Evolutionary conservation across 2,797 vertebrate species (phyloP).

Genomic region (Epinephelus awoara): DNA sequence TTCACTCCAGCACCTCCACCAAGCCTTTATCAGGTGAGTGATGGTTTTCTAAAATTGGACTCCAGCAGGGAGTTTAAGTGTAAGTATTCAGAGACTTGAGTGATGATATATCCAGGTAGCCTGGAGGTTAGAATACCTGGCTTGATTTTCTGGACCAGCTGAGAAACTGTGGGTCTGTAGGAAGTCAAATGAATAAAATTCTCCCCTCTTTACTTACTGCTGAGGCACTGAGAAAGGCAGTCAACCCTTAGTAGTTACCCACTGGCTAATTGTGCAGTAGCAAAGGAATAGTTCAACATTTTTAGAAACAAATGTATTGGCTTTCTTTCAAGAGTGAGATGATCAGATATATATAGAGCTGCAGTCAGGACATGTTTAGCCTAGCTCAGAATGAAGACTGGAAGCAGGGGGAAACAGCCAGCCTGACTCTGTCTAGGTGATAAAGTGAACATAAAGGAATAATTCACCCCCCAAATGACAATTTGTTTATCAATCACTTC

Average conservation of each 20-base stretch:
- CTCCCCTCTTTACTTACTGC: background rate
- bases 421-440: background rate
- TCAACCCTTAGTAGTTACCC: background rate
- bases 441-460: too few relatives aligned
- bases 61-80: background rate
- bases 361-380: background rate
- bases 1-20: background rate
- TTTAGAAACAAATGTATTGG: background rate
- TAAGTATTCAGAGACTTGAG: constrained; percentile 13
- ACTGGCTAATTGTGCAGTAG: background rate
- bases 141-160: background rate
- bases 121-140: constrained; percentile 12
- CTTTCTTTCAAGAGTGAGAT: background rate
- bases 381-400: background rate
- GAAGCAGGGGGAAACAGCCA: background rate
- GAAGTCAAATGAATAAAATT: background rate
- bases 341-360: too few relatives aligned
- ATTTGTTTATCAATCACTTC: too few relatives aligned
- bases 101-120: constrained; percentile 1
- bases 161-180: background rate
- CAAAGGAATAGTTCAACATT: background rate
- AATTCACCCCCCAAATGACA: too few relatives aligned
- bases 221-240: background rate
- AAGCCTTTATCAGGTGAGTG: constrained; percentile 1
- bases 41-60: background rate